Evolutionary conservation across 2,113 vertebrate genomes (phyloP), one percentile per base, ranked within the genome.

Genomic region (Asarcornis scutulata): DNA sequence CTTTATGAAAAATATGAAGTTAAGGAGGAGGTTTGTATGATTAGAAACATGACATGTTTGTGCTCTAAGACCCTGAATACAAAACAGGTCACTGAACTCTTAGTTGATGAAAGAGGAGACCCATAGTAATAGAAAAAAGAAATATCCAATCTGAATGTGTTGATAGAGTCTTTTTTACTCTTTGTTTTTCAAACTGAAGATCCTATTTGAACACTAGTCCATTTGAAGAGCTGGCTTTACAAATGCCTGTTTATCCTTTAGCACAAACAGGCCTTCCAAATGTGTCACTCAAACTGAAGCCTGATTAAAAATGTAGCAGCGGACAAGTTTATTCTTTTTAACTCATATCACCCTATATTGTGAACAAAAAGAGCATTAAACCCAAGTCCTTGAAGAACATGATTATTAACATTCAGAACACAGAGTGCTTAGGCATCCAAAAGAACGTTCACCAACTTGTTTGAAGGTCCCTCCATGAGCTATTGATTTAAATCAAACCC

Each of bases 51-150:
- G 18, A 9, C 17, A 46, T 63, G n/a, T 72, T 88, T 93, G 26
- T 38, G 48, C 15, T 80, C 34, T 44, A 34, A 75, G 89, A 59
- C 20, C 18, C 17, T 44, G 15, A 81, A 32, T 32, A 11, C 75
- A 83, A 88, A 89, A 1, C 4, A 44, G 2, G 8, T 72, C 1
- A 0, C 52, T 88, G 46, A 93, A 84, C 25, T 76, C 0, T 0
- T 31, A 44, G 13, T 7, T 83, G 34, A 25, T 74, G 26, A 79
- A 86, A 64, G 27, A 75, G 66, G 6, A 81, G 4, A 68, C 21
- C 6, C 6, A 5, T 42, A 81, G 12, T 48, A 86, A 26, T 3
- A 88, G 9, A 26, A 26, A 36, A 80, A 74, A 74, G 17, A 18
- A 78, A 52, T 25, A 60, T 17, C 22, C 32, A 42, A 3, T 38